Base-by-base conservation (phyloP, 1,140 invertebrate genomes). In the Sarcophaga bullata region DNA sequence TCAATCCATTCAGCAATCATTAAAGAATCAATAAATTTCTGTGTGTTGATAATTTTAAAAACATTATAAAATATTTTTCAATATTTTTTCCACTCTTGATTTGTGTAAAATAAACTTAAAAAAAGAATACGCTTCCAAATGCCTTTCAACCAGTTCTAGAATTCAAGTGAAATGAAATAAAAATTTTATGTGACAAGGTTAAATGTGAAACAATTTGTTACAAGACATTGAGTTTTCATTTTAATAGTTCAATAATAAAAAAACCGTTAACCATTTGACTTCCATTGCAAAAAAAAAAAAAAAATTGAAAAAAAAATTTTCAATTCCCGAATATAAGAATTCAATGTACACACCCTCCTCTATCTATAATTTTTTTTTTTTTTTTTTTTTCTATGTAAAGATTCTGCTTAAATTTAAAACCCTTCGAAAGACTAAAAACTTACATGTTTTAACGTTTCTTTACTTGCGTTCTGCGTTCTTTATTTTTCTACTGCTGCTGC, bases 241-340 rank as follows among this genome's bases (percentile, higher is more conserved):
- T 68, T 68, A 68, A 68, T 68, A 68, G 62, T 68, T 68, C 62
- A 68, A 68, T 68, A 68, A n/a, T n/a, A n/a, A n/a, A 68, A 68
- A 68, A 37, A 37, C 25, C 17, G 62, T 68, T 68, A 68, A 68
- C 62, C 17, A 68, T 68, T 68, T 68, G 62, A 68, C 62, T 19
- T 37, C 4, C 62, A 52, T 10, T 10, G 19, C 7, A 19, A 68
- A 68, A n/a, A 68, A 68, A 68, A 9, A 17, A 68, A 8, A 9
- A 68, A 7, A n/a, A 7, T 4, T 37, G 25, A 37, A 37, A 37
- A 37, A 37, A 37, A 37, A 37, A 37, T 2, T 37, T 37, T 37
- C 25, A 37, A 37, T 37, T 37, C 25, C 25, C 25, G 4, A 37
- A 37, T 37, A 37, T 37, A 37, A 37, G 25, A 37, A 37, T 37